Base-by-base conservation (phyloP, 2,797 vertebrate species). In the Spea hammondii region DNA sequence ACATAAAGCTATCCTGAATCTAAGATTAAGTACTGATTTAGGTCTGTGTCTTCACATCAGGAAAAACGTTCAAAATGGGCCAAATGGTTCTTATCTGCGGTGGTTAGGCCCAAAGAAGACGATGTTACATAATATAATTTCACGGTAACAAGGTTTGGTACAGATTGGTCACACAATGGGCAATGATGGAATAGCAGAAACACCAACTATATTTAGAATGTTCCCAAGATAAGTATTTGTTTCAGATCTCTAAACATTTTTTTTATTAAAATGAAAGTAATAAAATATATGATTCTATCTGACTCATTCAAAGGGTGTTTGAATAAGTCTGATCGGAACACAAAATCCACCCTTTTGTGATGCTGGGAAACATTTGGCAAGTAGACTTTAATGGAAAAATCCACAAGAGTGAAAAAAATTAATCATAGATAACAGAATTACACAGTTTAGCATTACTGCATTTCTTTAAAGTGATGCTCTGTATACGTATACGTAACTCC, bases 211-310 rank as follows among this genome's bases (percentile, higher is more conserved):
- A 11, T 65, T 32, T 65, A 10, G 65, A 53, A 74, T 74, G 10
- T 14, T 44, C 17, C 11, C 32, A 48, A 32, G 60, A 17, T 62
- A 74, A 74, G 49, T 49, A 12, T 49, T 65, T 74, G 48, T 11
- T 65, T 48, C 49, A 74, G 72, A 65, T 17, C 13, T 62, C 59
- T 14, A 11, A 51, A 49, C 47, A 46, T 59, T n/a, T n/a, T n/a
- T 60, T 72, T 9, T 17, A 48, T 45, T 72, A 17, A 54, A 74
- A 54, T 74, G n/a, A 51, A n/a, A 13, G 65, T 14, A 64, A 14
- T 50, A 47, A 32, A 74, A 64, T 10, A 17, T 62, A 65, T 64
- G 59, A 14, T 74, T 74, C 14, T 6, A 17, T 62, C 59, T 17
- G 59, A 62, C 49, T 50, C 1, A 54, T 65, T 54, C 47, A 74